Base-by-base conservation (phyloP, 2,113 vertebrate genomes). In the Megatriorchis doriae region DNA sequence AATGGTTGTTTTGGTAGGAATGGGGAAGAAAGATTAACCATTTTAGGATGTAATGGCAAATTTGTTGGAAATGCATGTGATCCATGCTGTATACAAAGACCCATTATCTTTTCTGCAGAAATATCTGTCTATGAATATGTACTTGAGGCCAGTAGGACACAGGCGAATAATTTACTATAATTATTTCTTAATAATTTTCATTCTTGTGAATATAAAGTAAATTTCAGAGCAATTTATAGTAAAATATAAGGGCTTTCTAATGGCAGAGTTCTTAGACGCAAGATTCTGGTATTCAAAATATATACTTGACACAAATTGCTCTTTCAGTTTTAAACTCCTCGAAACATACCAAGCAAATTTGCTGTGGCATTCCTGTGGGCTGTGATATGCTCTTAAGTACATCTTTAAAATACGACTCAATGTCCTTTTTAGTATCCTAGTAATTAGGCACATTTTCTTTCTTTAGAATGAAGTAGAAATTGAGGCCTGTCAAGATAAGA, bases 401-500 rank as follows among this genome's bases (percentile, higher is more conserved):
- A 31, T 81, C 63, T 89, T 81, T 73, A 75, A 86, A 83, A 40
- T 56, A 10, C 23, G 72, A 32, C 23, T 81, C 5, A 1, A 12
- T 81, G 70, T 63, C 73, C 72, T 68, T 74, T 83, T 43, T 50
- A 52, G 20, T 77, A 38, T 48, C 11, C 16, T 17, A 58, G 16
- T 86, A 89, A 93, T 89, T 85, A 94, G 26, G 25, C 31, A 58
- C 6, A 9, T 90, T 92, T 96, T 95, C 74, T 59, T 94, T 86
- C 42, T 66, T 11, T 96, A 98, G 98, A 90, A 96, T 73, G 78
- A 98, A 94, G 75, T 19, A 71, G 96, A 97, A 94, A 93, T 97
- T 73, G 85, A 97, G 78, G 65, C 80, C 16, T 97, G 92, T 58
- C 95, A 32, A 73, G 87, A 96, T 59, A 96, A 98, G 70, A n/a